Percentiles rank a stretch among this genome's conserved stretches.
These are phyloP conservation scores for Acipenser transmontanus DNA, from an alignment of 2,797 vertebrate species.

Conservation along the genomic window DNA sequence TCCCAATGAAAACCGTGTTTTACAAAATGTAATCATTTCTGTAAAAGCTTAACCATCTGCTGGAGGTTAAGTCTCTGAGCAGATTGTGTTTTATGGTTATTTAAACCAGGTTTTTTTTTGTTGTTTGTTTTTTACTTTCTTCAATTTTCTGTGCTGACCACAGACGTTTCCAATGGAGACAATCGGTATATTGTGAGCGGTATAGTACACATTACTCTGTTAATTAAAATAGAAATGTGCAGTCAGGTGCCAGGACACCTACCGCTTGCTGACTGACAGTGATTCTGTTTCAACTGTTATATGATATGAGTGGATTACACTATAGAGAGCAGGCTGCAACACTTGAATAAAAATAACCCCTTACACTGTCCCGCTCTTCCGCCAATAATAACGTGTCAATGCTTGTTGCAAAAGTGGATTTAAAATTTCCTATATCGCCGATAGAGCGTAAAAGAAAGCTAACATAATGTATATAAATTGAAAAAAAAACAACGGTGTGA, in stretches of 20 bases:
- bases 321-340: too few relatives aligned
- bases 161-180: background rate
- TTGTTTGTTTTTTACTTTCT: slow-evolving; percentile 14
- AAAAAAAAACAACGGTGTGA: too few relatives aligned
- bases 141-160: slow-evolving; percentile 14
- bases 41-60: slow-evolving; percentile 91
- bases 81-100: slow-evolving; percentile 72
- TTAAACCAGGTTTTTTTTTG: slow-evolving; percentile 64
- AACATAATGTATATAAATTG: too few relatives aligned
- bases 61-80: slow-evolving; percentile 81
- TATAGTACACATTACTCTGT: slow-evolving; percentile 12
- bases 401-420: too few relatives aligned
- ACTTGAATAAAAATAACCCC: too few relatives aligned
- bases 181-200: slow-evolving; percentile 5
- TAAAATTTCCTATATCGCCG: too few relatives aligned
- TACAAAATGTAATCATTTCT: slow-evolving; percentile 85
- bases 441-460: too few relatives aligned
- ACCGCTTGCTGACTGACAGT: background rate
- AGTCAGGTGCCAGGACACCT: background rate
- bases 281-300: background rate
- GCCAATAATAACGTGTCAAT: too few relatives aligned
- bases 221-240: slow-evolving; percentile 23
- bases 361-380: too few relatives aligned
- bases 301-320: background rate
- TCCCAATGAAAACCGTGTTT: slow-evolving; percentile 77